These are phyloP conservation scores for Linurgus olivaceus DNA, from an alignment of 2,797 vertebrate species.

Conservation along the genomic window DNA sequence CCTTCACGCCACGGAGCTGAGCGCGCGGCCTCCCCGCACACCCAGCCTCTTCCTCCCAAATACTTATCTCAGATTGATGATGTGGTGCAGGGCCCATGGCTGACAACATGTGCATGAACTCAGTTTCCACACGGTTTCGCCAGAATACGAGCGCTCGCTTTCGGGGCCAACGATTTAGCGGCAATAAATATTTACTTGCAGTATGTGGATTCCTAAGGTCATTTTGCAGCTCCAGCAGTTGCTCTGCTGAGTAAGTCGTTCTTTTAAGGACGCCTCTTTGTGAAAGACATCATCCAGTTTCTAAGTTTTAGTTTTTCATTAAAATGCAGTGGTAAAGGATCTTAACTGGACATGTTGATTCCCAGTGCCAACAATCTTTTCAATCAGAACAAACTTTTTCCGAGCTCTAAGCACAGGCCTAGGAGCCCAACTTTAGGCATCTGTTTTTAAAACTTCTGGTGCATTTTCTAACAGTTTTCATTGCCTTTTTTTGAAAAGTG, in stretches of 20 bases:
- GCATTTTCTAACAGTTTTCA: neutral
- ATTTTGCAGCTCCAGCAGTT: constrained; percentile 15
- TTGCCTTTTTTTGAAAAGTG: neutral
- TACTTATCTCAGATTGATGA: constrained; percentile 53
- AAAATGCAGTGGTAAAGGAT: neutral
- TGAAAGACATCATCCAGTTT: neutral
- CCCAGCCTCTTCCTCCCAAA: constrained; percentile 49
- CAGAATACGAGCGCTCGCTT: constrained; percentile 8
- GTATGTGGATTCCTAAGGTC: constrained; percentile 44
- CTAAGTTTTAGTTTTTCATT: neutral
- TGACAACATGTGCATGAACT: constrained; percentile 55
- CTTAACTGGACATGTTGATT: neutral
- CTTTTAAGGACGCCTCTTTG: neutral
- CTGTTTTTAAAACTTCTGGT: neutral
- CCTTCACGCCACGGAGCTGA: neutral
- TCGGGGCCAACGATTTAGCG: constrained; percentile 11
- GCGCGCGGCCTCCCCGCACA: neutral
- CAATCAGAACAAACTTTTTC: neutral
- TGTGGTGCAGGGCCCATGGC: constrained; percentile 37
- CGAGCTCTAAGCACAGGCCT: neutral
- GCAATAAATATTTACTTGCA: constrained; percentile 66
- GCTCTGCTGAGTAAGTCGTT: neutral
- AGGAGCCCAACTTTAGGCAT: neutral
- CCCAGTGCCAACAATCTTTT: neutral
- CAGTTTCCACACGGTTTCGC: constrained; percentile 49